Conservation (phyloP, 2,797 vertebrate genomes). For the Aulostomus chinensis region DNA sequence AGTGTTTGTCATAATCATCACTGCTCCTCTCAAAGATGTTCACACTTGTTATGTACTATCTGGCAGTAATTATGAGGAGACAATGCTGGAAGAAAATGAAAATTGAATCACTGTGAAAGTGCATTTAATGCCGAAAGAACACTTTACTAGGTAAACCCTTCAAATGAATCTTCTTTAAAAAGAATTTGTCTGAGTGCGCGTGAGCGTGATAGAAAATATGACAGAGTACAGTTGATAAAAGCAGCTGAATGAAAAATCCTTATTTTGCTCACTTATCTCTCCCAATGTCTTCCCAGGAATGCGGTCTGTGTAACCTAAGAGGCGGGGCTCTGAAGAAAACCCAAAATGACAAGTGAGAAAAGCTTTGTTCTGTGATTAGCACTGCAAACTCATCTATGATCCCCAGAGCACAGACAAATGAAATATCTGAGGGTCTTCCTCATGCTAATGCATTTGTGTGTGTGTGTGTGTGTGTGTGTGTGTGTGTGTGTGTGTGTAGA, state of each 20-base stretch:
- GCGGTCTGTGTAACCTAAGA: constrained; percentile 95
- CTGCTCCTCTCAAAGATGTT: not conserved
- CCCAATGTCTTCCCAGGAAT: constrained; percentile 80
- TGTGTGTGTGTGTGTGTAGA: constrained; percentile 71
- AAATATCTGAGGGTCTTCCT: constrained; percentile 35
- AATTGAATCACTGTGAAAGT: not conserved
- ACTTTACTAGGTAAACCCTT: too few relatives aligned
- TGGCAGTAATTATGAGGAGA: not conserved
- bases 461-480: constrained; percentile 28
- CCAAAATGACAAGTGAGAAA: constrained; percentile 88
- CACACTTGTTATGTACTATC: not conserved
- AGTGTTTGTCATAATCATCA: too few relatives aligned
- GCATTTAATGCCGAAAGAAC: not conserved
- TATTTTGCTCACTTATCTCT: not conserved
- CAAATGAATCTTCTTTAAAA: too few relatives aligned
- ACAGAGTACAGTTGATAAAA: too few relatives aligned
- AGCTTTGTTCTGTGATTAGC: constrained; percentile 47
- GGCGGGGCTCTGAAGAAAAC: constrained; percentile 97
- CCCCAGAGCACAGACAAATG: constrained; percentile 34
- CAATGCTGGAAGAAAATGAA: not conserved
- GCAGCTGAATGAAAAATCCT: not conserved
- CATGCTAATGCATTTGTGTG: constrained; percentile 26
- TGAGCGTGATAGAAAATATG: too few relatives aligned
- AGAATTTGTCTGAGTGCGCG: too few relatives aligned
- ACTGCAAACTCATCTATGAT: constrained; percentile 41